Conservation (phyloP, 2,888 invertebrate genomes). For the Ischnus inquisitorius region DNA sequence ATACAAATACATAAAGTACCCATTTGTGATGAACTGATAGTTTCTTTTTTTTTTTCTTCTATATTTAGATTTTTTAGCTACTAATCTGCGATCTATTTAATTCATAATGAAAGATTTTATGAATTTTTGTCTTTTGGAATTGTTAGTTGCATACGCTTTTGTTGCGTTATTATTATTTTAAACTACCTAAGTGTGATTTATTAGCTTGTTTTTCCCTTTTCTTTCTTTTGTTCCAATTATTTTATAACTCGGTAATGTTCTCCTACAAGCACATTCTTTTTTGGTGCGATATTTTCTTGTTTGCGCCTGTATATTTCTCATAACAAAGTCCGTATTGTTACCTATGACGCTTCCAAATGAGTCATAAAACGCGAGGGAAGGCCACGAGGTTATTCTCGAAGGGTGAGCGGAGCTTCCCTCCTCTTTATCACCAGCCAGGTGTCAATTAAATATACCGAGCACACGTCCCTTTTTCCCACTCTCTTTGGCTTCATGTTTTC, state of each 20-base stretch:
- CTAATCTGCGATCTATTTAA: background rate
- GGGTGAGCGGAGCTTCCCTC: slow-evolving; percentile 39
- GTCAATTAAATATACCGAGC: slow-evolving; percentile 65
- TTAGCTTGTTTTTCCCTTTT: background rate
- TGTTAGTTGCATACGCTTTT: background rate
- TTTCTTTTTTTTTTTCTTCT: background rate
- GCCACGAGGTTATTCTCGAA: slow-evolving; percentile 20
- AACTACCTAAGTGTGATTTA: background rate
- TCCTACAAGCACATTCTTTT: background rate
- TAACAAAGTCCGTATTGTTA: background rate
- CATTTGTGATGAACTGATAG: background rate
- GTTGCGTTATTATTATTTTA: background rate
- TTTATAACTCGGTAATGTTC: background rate
- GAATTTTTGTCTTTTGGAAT: background rate
- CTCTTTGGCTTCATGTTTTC: background rate
- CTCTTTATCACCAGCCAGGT: slow-evolving; percentile 61
- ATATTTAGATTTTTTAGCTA: background rate
- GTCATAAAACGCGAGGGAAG: slow-evolving; percentile 32
- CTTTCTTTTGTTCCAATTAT: background rate
- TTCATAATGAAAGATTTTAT: background rate
- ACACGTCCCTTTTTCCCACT: slow-evolving; percentile 34
- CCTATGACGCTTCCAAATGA: slow-evolving; percentile 30
- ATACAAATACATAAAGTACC: background rate
- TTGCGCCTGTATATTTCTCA: background rate
- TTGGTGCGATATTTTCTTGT: background rate